A percentile compares a stretch with the other conserved stretches of the same genome.
Conservation (phyloP, 1,140 invertebrate genomes). For the Euwallacea fornicatus region DNA sequence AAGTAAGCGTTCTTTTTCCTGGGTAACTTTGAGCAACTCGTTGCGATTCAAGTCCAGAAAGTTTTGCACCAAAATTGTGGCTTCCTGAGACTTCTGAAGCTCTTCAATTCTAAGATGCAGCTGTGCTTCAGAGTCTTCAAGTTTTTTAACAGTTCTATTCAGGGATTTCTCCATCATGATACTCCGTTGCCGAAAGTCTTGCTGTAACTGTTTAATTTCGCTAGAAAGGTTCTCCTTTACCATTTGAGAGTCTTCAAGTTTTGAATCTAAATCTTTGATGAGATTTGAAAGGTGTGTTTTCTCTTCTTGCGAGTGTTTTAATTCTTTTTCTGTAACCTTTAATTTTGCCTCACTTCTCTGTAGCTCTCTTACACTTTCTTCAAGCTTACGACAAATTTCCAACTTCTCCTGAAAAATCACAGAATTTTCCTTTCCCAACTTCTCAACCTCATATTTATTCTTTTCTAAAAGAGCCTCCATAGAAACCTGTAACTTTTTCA, state of each 20-base stretch:
- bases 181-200: background rate
- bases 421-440: too few relatives aligned
- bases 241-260: background rate
- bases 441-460: too few relatives aligned
- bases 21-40: conserved; percentile 29
- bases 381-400: background rate
- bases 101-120: conserved; percentile 10
- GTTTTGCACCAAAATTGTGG: conserved; percentile 32
- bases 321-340: background rate
- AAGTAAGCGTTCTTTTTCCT: conserved; percentile 36
- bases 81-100: conserved; percentile 22
- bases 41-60: conserved; percentile 33
- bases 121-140: conserved; percentile 10
- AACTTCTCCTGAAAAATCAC: background rate
- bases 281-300: background rate
- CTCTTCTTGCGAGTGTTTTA: conserved; percentile 1
- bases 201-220: conserved; percentile 11
- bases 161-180: background rate
- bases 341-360: conserved; percentile 11
- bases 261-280: too few relatives aligned
- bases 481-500: too few relatives aligned
- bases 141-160: conserved; percentile 19
- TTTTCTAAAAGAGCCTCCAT: too few relatives aligned
- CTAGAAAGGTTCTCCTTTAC: background rate
- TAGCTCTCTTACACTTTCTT: conserved; percentile 8